Evolutionary conservation across 2,113 vertebrate genomes (phyloP).

Genomic region (Pheucticus melanocephalus): DNA sequence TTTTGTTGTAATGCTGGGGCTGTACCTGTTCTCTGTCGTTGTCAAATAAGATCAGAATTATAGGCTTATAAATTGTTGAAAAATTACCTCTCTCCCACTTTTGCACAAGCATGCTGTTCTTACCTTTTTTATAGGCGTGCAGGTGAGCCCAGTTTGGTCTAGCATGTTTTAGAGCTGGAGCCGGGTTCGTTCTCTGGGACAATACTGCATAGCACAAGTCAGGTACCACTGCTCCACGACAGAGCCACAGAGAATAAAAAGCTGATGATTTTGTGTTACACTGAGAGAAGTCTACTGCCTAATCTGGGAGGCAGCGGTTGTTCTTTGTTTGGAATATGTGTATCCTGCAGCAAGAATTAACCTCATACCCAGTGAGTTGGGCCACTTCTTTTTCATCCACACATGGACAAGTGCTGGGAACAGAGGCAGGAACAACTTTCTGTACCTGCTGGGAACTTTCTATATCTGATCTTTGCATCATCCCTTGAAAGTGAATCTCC

Average conservation of each 20-base stretch:
- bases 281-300: neutral
- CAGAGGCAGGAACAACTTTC: neutral
- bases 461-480: neutral
- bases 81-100: neutral
- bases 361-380: fast-evolving
- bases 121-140: neutral
- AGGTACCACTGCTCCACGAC: neutral
- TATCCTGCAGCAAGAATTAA: neutral
- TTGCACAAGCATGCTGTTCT: neutral
- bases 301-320: neutral
- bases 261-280: neutral
- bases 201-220: neutral
- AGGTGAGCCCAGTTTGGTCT: neutral
- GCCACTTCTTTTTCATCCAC: neutral
- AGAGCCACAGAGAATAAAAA: neutral
- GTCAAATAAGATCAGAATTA: neutral
- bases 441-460: neutral
- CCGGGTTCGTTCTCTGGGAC: fast-evolving
- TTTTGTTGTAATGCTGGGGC: neutral
- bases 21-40: neutral
- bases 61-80: neutral
- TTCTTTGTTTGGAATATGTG: neutral
- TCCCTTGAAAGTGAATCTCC: neutral
- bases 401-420: neutral
- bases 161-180: neutral